A percentile compares a stretch with the other conserved stretches of the same genome.
Evolutionary conservation across 2,113 vertebrate species (phyloP).

Genomic region (Sinocyclocheilus anophthalmus): DNA sequence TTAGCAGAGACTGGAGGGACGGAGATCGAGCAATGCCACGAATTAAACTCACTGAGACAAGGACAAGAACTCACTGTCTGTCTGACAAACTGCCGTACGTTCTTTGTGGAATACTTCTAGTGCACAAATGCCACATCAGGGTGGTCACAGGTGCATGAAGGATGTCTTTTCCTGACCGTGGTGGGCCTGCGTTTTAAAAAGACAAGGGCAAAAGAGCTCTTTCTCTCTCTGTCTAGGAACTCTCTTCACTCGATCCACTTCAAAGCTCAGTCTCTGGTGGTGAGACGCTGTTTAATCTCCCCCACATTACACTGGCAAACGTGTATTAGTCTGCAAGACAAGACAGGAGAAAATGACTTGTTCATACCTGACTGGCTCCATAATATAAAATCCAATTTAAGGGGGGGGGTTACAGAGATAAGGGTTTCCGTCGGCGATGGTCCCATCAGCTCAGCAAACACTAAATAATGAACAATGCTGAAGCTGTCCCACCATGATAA

Average conservation of each 20-base stretch:
- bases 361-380: conserved; percentile 89
- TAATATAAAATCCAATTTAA: conserved; percentile 98
- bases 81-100: background rate
- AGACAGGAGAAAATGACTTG: conserved; percentile 90
- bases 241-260: conserved; percentile 49
- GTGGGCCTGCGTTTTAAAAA: conserved; percentile 11
- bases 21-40: background rate
- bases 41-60: conserved; percentile 8
- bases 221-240: conserved; percentile 43
- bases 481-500: conserved; percentile 89
- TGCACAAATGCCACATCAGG: background rate
- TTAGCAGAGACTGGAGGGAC: background rate
- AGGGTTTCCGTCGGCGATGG: conserved; percentile 78
- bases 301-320: conserved; percentile 72
- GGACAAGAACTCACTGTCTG: conserved; percentile 13
- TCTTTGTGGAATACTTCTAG: background rate
- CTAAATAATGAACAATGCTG: conserved; percentile 91
- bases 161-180: background rate
- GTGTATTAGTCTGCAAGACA: conserved; percentile 80
- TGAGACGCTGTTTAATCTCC: conserved; percentile 71
- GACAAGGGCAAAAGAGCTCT: conserved; percentile 37
- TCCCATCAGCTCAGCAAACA: conserved; percentile 95
- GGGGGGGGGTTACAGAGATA: conserved; percentile 86
- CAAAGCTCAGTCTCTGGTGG: conserved; percentile 49
- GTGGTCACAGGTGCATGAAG: conserved; percentile 20